Conservation (phyloP, 2,113 vertebrate genomes). For the Atlantisia rogersi region DNA sequence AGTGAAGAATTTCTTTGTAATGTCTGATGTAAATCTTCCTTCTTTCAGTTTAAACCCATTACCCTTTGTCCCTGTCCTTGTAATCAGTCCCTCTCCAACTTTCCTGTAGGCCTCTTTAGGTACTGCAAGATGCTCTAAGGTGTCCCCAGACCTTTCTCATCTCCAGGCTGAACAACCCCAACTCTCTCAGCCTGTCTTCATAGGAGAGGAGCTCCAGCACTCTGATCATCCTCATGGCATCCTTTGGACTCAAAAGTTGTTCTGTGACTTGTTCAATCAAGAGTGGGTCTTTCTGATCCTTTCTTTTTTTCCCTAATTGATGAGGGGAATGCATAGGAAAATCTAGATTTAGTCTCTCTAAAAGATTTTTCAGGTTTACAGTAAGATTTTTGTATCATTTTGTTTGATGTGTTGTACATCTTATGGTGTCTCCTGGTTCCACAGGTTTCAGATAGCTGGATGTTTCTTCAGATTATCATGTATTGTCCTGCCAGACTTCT, state of each 20-base stretch:
- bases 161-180: no score
- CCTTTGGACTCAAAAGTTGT: not conserved
- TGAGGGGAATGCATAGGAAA: not conserved
- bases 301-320: not conserved
- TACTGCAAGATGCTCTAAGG: no score
- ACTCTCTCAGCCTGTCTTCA: no score
- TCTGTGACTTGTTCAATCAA: not conserved
- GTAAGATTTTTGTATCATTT: not conserved
- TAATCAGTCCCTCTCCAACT: no score
- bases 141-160: no score
- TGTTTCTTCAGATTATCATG: not conserved
- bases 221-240: no score
- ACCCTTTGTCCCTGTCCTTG: no score
- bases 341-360: not conserved
- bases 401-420: not conserved
- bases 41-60: no score
- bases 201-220: no score
- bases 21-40: no score
- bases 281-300: not conserved
- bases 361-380: not conserved
- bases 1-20: no score
- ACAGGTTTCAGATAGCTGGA: not conserved
- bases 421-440: rapidly evolving
- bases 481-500: not conserved
- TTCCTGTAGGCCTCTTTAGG: no score